A percentile compares a stretch with the other conserved stretches of the same genome.
phyloP scores from a whole-genome alignment of 2,888 invertebrate species.

The Neocrepidodera transversa region DNA sequence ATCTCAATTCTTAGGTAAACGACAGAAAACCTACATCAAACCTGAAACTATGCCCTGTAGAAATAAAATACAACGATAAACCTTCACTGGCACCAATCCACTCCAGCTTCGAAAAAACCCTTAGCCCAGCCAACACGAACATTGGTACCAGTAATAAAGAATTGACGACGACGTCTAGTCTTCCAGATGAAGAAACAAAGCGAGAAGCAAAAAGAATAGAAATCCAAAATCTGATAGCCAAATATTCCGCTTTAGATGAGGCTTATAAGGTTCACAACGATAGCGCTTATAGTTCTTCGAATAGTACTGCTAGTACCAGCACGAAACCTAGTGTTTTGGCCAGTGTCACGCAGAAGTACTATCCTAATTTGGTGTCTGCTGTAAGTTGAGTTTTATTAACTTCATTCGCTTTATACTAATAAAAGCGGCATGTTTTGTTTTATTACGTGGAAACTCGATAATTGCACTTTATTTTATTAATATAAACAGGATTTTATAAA shows the following conservation, averaged over 20 bases:
- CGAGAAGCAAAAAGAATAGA: conserved; percentile 83
- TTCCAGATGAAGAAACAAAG: conserved; percentile 69
- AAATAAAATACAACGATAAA: conserved; percentile 58
- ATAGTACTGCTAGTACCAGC: conserved; percentile 40
- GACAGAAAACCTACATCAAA: conserved; percentile 59
- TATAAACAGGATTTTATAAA: too few species aligned
- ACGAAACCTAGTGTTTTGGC: conserved; percentile 56
- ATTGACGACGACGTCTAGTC: conserved; percentile 58
- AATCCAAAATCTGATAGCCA: conserved; percentile 81
- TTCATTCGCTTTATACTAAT: conserved; percentile 44
- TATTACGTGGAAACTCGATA: too few species aligned
- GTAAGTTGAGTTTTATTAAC: conserved; percentile 54
- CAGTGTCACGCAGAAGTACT: conserved; percentile 57
- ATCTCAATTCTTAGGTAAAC: conserved; percentile 58
- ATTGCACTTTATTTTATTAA: too few species aligned
- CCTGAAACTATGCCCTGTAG: conserved; percentile 65
- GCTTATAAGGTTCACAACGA: conserved; percentile 63
- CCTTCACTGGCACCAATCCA: conserved; percentile 55
- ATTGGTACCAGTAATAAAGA: conserved; percentile 58
- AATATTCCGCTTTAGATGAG: conserved; percentile 81
- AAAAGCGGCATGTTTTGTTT: too few species aligned
- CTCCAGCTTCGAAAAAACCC: conserved; percentile 45
- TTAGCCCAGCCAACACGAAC: conserved; percentile 30
- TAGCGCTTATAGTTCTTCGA: conserved; percentile 31
- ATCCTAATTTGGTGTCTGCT: conserved; percentile 53